Conservation (phyloP, 2,113 vertebrate genomes). For the Callopanchax toddi region DNA sequence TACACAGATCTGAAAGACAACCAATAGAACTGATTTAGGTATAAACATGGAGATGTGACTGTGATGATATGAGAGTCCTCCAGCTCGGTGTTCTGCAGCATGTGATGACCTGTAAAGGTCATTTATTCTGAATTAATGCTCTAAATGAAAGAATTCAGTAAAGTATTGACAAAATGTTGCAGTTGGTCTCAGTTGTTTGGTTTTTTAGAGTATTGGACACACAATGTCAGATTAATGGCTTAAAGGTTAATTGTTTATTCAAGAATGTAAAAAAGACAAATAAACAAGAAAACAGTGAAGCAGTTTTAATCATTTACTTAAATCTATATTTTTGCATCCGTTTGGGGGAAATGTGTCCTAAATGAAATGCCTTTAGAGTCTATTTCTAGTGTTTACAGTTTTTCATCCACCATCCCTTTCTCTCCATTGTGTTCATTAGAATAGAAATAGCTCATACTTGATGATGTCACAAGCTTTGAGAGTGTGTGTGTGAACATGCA, state of each 20-base stretch:
- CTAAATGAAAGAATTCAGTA: background rate
- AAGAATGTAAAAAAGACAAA: no score
- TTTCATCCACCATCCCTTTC: background rate
- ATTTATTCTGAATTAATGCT: background rate
- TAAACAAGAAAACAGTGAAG: no score
- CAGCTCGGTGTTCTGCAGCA: constrained; percentile 1
- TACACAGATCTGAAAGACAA: constrained; percentile 19
- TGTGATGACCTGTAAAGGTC: constrained; percentile 25
- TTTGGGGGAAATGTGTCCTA: background rate
- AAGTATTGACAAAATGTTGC: background rate
- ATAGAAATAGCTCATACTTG: no score
- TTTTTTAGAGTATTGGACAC: background rate
- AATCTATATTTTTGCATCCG: background rate
- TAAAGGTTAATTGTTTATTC: no score
- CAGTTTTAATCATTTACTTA: background rate
- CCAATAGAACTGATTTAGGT: no score
- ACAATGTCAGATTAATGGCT: no score
- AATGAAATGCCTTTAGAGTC: background rate
- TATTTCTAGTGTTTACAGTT: background rate
- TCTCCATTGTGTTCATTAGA: background rate
- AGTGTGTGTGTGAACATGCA: no score
- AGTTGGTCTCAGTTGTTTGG: background rate
- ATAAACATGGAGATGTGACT: no score
- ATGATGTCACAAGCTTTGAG: no score
- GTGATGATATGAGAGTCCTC: constrained; percentile 34